Conservation (phyloP, 2,113 vertebrate genomes). For the Myotis brandtii region DNA sequence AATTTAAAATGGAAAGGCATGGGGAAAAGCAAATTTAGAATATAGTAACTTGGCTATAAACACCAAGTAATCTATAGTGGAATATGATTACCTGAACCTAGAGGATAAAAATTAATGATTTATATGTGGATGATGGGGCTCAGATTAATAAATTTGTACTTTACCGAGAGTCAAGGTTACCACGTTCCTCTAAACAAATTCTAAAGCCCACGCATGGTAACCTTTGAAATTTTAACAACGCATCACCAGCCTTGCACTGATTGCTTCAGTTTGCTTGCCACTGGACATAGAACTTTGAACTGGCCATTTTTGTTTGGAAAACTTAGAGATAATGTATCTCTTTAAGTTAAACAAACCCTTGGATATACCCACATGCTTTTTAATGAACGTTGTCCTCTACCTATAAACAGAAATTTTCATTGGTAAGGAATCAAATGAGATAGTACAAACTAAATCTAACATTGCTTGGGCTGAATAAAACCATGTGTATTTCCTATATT, state of each 20-base stretch:
- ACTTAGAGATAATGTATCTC: conserved; percentile 56
- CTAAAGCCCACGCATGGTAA: conserved; percentile 68
- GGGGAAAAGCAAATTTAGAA: neutral
- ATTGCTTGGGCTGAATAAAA: neutral
- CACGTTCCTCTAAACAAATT: conserved; percentile 61
- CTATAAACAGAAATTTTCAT: conserved; percentile 41
- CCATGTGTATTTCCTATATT: neutral
- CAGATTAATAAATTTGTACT: conserved; percentile 40
- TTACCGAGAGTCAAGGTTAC: conserved; percentile 65
- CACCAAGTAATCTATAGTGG: conserved; percentile 20
- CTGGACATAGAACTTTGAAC: conserved; percentile 80
- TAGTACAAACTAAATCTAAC: neutral
- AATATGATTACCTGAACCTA: neutral
- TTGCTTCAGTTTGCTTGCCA: conserved; percentile 70
- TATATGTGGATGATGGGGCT: conserved; percentile 14
- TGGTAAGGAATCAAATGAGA: neutral
- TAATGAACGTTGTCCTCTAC: neutral
- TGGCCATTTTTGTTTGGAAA: conserved; percentile 77
- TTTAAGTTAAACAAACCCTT: conserved; percentile 78
- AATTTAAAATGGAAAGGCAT: neutral
- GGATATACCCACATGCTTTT: conserved; percentile 57
- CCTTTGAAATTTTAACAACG: conserved; percentile 72
- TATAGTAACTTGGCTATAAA: neutral
- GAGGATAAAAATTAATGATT: conserved; percentile 39
- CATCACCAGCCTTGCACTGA: conserved; percentile 45